Base-by-base conservation (phyloP, 2,797 vertebrate species). In the Macropodus opercularis region DNA sequence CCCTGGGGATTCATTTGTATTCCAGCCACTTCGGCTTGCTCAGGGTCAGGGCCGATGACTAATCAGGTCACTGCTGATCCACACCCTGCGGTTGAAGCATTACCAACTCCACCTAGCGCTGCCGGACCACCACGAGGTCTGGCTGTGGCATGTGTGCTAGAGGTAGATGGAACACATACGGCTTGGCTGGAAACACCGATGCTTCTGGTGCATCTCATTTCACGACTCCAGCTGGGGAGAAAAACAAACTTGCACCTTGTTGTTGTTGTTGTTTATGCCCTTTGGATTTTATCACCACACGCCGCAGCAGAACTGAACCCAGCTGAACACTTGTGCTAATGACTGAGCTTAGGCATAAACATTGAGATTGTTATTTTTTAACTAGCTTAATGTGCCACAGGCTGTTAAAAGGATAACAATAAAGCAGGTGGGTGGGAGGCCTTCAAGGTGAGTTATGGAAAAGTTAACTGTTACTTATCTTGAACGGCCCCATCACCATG, bases 321-420 rank as follows among this genome's bases (percentile, higher is more conserved):
- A 76, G 52, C 58, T 71, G 36, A 78, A 56, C 58, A 77, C 59
- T 56, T 72, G 51, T 61, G 44, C 73, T 89, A 85, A 87, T 85
- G 81, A 66, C 44, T 68, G 63, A 79, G 88, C 21, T 87, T 86
- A 85, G 77, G 69, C 83, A 86, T 85, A 72, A 86, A 86, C 81
- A 85, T 38, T 50, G 51, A 52, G 60, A 79, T 64, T 76, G 85
- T 85, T 88, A 80, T 80, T 85, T 82, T 86, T 86, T 85, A 80
- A 86, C 84, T 79, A 71, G 59, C 58, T 49, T 34, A 26, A 57
- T 75, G 81, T 9, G 56, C 78, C 62, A 56, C 40, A 42, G 72
- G 78, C 72, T 66, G 51, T 70, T 73, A 46, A 54, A 65, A 65
- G 62, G 59, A 77, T 75, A 42, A 62, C 51, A 65, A 32, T 50